Base-by-base conservation (phyloP, 30 jellyfish, hydroid and myxozoan species). In the Pelagia noctiluca region DNA sequence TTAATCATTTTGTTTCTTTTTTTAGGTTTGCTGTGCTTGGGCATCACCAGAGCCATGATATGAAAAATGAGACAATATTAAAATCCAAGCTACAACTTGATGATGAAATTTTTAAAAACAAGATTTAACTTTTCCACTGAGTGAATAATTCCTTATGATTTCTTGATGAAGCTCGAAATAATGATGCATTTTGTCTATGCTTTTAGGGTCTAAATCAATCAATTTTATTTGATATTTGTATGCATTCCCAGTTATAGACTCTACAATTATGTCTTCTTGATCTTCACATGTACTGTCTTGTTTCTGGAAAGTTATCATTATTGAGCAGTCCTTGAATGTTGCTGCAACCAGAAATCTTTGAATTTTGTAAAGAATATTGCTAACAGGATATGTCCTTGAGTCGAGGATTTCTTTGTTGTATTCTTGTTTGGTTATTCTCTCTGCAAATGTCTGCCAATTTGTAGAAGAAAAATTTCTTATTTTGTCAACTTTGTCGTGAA, bases 301-400 rank as follows among this genome's bases (percentile, higher is more conserved):
- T 34, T 78, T 76, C 54, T 29, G 66, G 75, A 93, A 78, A 49
- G 97, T 87, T 57, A 93, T 87, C 89, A 93, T 80, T 3, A 93
- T 78, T 0, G 97, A 88, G 68, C 98, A 86, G 52, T 93, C 98
- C 71, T 75, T 79, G 70, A 93, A 93, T 50, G 98, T 87, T 35
- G 91, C 83, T 16, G 98, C 89, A 3, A 93, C 78, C 25, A 93
- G 75, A 77, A 74, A 93, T 76, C 42, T 75, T 36, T 79, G 84
- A 50, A 92, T 35, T 30, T 35, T 37, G 29, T 21, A 23, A 10
- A 88, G 32, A 28, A 52, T 18, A 29, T 54, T 76, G 11, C 72
- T 84, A 3, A 75, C 71, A 1, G 75, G 19, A 11, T 30, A 66
- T 29, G 60, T 67, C 21, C 5, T 25, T 22, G 16, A 48, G 1